Percentiles rank a stretch among this genome's conserved stretches.
phyloP scores from a whole-genome alignment of 2,113 vertebrate species.

The Podilymbus podiceps region DNA sequence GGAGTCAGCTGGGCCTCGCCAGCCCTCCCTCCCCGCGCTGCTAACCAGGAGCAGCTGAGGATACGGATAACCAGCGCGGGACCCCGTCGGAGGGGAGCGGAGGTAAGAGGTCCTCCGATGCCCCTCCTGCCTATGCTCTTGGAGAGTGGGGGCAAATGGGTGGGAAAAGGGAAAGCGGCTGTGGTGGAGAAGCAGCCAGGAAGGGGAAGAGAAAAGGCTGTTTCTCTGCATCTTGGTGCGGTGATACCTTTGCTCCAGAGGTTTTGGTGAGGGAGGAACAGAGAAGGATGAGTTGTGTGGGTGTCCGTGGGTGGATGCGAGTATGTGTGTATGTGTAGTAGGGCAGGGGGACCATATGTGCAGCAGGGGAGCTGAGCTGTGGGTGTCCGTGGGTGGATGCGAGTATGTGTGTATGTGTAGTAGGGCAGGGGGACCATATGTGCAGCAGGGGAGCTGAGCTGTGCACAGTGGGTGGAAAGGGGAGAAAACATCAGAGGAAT shows the following conservation, averaged over 20 bases:
- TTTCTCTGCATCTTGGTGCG: not conserved
- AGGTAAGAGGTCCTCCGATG: conserved; percentile 19
- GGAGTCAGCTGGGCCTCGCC: conserved; percentile 34
- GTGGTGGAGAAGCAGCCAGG: not conserved
- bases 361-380: not conserved
- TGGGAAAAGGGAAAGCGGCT: not conserved
- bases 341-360: not conserved
- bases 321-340: not conserved
- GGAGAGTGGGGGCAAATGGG: not conserved
- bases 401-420: not conserved
- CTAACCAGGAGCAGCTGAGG: conserved; percentile 60
- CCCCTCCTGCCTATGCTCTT: not conserved
- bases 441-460: not conserved
- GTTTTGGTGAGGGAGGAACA: not conserved
- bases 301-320: not conserved
- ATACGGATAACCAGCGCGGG: not conserved
- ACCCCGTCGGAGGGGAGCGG: not conserved
- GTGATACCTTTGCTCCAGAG: not conserved
- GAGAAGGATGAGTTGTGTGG: not conserved
- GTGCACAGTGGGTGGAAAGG: not conserved
- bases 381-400: not conserved
- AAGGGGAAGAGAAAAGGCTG: not conserved
- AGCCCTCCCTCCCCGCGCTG: not conserved
- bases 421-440: not conserved
- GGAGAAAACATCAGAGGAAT: not conserved